Evolutionary conservation across 2,888 invertebrate species (phyloP).

Genomic region (Tenthredo mesomela): DNA sequence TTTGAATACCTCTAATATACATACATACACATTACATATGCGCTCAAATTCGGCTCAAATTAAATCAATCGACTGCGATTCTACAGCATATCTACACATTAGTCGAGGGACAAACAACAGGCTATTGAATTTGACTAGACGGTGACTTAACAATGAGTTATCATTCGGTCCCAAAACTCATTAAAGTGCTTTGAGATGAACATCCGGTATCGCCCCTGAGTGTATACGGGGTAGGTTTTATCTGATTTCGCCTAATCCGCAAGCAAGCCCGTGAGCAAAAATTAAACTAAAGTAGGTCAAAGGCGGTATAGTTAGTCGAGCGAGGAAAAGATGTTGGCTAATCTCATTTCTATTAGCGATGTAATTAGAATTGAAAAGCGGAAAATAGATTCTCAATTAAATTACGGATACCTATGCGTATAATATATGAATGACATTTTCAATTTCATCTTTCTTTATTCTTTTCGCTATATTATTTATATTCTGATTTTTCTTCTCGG

Average conservation of each 20-base stretch:
- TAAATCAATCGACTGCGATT: background rate
- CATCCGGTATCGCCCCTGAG: conserved; percentile 1
- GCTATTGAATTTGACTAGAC: background rate
- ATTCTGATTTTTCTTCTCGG: background rate
- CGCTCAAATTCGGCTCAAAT: background rate
- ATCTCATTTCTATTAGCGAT: background rate
- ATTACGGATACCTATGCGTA: background rate
- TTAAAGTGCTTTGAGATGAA: conserved; percentile 15
- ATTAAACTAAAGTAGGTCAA: background rate
- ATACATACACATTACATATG: background rate
- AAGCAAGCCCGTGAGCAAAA: background rate
- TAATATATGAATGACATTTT: background rate
- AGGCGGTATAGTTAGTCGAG: background rate
- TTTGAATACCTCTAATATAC: no score
- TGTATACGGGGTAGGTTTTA: background rate
- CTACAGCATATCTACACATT: background rate
- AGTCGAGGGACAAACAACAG: background rate
- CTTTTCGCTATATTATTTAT: background rate
- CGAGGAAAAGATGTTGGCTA: background rate
- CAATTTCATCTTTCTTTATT: background rate
- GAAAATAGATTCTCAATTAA: background rate
- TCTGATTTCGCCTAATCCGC: conserved; percentile 12
- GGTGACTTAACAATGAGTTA: background rate
- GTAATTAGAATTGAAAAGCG: background rate
- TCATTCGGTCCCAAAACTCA: background rate